Percentiles rank a stretch among this genome's conserved stretches.
Conservation (phyloP, 2,797 vertebrate species). For the Chaunax sp. region DNA sequence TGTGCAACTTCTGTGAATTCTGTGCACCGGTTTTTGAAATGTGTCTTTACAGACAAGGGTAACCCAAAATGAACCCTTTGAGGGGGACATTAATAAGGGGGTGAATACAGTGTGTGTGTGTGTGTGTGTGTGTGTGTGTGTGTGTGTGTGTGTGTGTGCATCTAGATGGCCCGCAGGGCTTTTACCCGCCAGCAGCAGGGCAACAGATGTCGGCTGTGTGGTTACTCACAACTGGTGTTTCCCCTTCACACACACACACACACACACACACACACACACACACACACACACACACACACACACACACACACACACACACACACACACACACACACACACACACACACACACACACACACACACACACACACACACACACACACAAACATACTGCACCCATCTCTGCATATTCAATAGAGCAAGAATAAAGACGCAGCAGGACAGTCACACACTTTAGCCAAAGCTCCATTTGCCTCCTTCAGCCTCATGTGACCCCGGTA, state of each 20-base stretch:
- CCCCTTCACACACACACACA: conserved; percentile 17
- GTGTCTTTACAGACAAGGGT: no score
- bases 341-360: conserved; percentile 28
- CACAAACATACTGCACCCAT: no score
- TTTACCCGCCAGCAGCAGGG: conserved; percentile 62
- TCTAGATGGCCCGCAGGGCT: no score
- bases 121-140: no score
- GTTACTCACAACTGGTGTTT: conserved; percentile 60
- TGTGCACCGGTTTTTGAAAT: no score
- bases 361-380: background rate
- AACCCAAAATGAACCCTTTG: no score
- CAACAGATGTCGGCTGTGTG: conserved; percentile 79
- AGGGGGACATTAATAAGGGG: no score
- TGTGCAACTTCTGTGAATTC: no score
- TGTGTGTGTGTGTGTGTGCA: no score
- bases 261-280: conserved; percentile 34
- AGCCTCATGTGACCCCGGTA: conserved; percentile 37
- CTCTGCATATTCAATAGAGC: conserved; percentile 2
- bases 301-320: conserved; percentile 11
- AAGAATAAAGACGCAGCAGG: conserved; percentile 27
- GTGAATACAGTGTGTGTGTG: conserved; percentile 24
- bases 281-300: conserved; percentile 16
- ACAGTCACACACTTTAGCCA: conserved; percentile 1
- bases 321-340: conserved; percentile 18
- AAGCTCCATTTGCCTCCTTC: conserved; percentile 3